These are phyloP conservation scores for Conger conger DNA, from an alignment of 2,113 vertebrate species.

Conservation along the genomic window DNA sequence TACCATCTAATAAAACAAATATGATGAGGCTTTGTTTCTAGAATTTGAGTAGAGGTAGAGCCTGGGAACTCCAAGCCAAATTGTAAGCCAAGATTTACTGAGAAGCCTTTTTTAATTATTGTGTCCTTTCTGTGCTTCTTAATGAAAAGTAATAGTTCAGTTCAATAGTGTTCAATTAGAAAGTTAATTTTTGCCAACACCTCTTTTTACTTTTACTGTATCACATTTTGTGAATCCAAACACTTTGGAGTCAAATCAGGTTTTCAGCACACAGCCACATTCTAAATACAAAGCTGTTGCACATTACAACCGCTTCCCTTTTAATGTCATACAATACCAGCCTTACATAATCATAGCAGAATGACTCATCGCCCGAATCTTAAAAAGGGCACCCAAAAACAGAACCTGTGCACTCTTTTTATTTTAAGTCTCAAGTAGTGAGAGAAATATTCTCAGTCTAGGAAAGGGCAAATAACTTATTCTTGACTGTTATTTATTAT, in stretches of 20 bases:
- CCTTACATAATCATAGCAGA: neutral
- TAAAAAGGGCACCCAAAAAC: neutral
- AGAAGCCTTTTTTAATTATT: neutral
- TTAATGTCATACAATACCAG: neutral
- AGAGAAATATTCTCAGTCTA: neutral
- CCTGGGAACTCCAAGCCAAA: neutral
- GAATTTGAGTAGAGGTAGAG: too few species aligned
- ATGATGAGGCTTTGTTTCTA: too few species aligned
- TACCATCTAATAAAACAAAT: too few species aligned
- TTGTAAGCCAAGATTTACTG: neutral
- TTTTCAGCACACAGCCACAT: neutral
- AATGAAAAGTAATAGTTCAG: neutral
- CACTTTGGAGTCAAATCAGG: neutral
- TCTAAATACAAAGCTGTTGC: neutral
- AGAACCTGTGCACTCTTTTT: neutral
- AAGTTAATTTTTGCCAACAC: neutral
- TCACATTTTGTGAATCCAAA: neutral
- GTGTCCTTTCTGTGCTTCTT: neutral
- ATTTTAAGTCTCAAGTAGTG: neutral
- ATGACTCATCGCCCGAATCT: neutral
- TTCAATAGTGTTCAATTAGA: neutral
- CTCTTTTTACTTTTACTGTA: neutral
- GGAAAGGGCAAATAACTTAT: neutral
- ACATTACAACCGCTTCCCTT: neutral
- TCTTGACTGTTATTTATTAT: neutral